A percentile compares a stretch with the other conserved stretches of the same genome.
These are phyloP conservation scores for Heteronetta atricapilla DNA, from an alignment of 2,113 vertebrate species.

Conservation along the genomic window DNA sequence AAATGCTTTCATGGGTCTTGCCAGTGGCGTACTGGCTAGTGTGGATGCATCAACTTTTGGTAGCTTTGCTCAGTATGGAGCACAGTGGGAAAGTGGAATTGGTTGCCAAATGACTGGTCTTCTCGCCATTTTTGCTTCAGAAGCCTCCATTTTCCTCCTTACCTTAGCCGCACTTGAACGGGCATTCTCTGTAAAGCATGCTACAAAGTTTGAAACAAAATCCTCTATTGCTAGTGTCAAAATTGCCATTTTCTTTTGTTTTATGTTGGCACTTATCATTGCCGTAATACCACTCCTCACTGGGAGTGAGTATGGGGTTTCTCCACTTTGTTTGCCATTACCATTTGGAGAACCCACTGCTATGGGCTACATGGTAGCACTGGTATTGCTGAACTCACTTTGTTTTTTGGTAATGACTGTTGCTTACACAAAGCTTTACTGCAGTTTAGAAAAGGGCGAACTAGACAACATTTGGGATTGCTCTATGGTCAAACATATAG, in stretches of 20 bases:
- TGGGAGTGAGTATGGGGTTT: slow-evolving; percentile 78
- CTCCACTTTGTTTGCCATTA: slow-evolving; percentile 87
- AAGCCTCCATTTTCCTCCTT: slow-evolving; percentile 89
- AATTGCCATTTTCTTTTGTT: slow-evolving; percentile 71
- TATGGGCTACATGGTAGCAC: slow-evolving; percentile 83
- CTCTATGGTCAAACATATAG: slow-evolving; percentile 88
- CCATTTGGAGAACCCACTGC: slow-evolving; percentile 81
- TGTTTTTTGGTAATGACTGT: slow-evolving; percentile 91
- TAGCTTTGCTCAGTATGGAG: slow-evolving; percentile 87
- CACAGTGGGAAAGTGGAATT: slow-evolving; percentile 87
- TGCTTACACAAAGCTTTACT: slow-evolving; percentile 89
- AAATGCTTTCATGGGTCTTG: slow-evolving; percentile 86
- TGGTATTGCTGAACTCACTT: slow-evolving; percentile 89
- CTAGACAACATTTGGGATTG: slow-evolving; percentile 83
- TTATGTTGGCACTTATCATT: slow-evolving; percentile 76
- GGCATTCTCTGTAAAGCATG: slow-evolving; percentile 73
- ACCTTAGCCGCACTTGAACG: slow-evolving; percentile 88
- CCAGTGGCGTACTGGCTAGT: slow-evolving; percentile 82
- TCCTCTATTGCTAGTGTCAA: slow-evolving; percentile 64
- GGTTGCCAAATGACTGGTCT: slow-evolving; percentile 87
- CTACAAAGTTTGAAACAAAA: slow-evolving; percentile 75
- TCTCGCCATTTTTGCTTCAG: slow-evolving; percentile 87
- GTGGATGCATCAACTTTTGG: slow-evolving; percentile 90
- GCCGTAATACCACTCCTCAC: slow-evolving; percentile 83
- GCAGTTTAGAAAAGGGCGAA: slow-evolving; percentile 82